Evolutionary conservation across 2,113 vertebrate genomes (phyloP).

Genomic region (Tympanuchus pallidicinctus): DNA sequence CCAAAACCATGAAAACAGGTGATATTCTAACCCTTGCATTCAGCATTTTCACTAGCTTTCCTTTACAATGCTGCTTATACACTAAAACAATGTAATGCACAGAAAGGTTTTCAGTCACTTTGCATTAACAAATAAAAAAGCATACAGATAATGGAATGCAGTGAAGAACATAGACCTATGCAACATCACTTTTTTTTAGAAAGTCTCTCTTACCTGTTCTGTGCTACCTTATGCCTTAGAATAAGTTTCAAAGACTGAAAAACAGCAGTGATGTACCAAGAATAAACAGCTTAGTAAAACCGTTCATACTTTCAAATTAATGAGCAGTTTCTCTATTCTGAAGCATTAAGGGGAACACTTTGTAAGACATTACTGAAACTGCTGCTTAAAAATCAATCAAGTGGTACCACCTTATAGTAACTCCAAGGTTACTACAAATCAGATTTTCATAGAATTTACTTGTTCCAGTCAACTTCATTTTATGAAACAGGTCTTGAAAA

Average conservation of each 20-base stretch:
- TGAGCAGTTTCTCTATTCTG: constrained; percentile 26
- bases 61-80: not conserved
- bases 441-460: not conserved
- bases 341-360: constrained; percentile 65
- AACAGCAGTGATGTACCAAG: constrained; percentile 64
- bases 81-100: not conserved
- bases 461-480: not conserved
- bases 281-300: constrained; percentile 70
- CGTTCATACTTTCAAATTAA: constrained; percentile 67
- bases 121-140: not conserved
- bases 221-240: constrained; percentile 12
- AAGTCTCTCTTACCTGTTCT: not conserved
- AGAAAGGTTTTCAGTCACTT: not conserved
- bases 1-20: not conserved
- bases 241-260: constrained; percentile 55
- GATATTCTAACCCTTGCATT: not conserved
- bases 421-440: not conserved
- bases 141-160: not conserved
- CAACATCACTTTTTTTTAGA: not conserved
- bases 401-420: not conserved
- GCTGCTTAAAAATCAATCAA: not conserved
- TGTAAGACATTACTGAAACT: not conserved
- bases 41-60: not conserved
- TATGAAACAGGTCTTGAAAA: not conserved
- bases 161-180: not conserved